Conservation (phyloP, 30 jellyfish, hydroid and myxozoan genomes). For the Aurelia coerulea region DNA sequence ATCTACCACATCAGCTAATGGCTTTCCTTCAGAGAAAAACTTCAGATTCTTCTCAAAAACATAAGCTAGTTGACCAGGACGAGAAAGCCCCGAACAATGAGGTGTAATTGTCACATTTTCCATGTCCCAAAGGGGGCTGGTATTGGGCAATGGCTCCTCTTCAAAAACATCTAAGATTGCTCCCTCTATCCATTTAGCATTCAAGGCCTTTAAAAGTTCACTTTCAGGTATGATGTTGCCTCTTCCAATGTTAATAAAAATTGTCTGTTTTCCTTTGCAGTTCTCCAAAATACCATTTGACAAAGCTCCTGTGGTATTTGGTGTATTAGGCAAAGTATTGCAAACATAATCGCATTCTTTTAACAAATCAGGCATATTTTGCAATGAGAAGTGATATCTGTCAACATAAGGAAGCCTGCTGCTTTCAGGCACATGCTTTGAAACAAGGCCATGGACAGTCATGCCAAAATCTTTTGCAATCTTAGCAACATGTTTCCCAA, state of each 20-base stretch:
- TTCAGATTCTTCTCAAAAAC: conserved; percentile 38
- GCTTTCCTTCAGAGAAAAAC: conserved; percentile 27
- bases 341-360: conserved; percentile 78
- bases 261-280: conserved; percentile 81
- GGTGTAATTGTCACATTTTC: conserved; percentile 94
- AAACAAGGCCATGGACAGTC: conserved; percentile 87
- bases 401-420: conserved; percentile 39
- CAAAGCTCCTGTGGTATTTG: conserved; percentile 58
- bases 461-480: conserved; percentile 75
- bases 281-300: conserved; percentile 65
- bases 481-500: conserved; percentile 77
- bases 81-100: conserved; percentile 77
- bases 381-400: conserved; percentile 32
- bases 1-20: conserved; percentile 21
- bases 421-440: conserved; percentile 19
- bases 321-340: conserved; percentile 81
- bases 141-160: conserved; percentile 4
- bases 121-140: conserved; percentile 20
- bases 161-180: not conserved
- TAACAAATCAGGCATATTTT: conserved; percentile 58
- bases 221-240: not conserved
- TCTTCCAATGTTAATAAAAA: conserved; percentile 3
- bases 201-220: not conserved
- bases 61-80: conserved; percentile 54
- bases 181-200: not conserved